A percentile compares a stretch with the other conserved stretches of the same genome.
These are phyloP conservation scores for Mesembrinibis cayennensis DNA, from an alignment of 2,113 vertebrate species.

Conservation along the genomic window DNA sequence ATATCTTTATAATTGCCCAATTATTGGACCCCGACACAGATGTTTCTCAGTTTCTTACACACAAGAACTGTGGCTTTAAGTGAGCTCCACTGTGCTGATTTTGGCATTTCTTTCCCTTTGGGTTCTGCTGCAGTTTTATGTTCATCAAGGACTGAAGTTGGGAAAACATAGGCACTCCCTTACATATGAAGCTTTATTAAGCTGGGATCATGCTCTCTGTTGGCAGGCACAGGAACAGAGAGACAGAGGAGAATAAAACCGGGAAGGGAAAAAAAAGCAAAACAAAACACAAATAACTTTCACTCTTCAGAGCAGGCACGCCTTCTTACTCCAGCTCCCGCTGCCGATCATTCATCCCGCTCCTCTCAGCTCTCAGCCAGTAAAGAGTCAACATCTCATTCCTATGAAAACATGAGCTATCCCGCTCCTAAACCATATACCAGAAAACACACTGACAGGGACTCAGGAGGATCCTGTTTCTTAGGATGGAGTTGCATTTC, in stretches of 20 bases:
- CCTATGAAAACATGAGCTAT: slow-evolving; percentile 15
- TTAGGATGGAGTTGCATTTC: background rate
- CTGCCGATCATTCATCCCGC: slow-evolving; percentile 52
- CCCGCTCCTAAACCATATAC: background rate
- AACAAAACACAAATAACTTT: slow-evolving; percentile 65
- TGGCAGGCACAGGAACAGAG: slow-evolving; percentile 72
- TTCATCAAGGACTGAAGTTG: slow-evolving; percentile 43
- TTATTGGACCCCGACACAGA: background rate
- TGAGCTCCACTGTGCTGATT: background rate
- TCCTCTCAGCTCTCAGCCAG: slow-evolving; percentile 30
- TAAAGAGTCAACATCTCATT: slow-evolving; percentile 30
- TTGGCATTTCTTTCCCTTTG: slow-evolving; percentile 14
- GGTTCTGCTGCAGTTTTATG: slow-evolving; percentile 21
- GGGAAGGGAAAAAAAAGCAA: background rate
- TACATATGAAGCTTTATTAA: slow-evolving; percentile 38
- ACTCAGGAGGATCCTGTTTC: background rate
- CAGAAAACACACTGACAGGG: slow-evolving; percentile 10
- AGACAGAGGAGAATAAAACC: slow-evolving; percentile 42
- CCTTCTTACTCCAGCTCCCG: slow-evolving; percentile 59
- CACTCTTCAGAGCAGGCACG: slow-evolving; percentile 45
- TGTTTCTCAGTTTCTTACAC: background rate
- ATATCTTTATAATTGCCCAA: background rate
- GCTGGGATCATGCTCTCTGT: slow-evolving; percentile 79
- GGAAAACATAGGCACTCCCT: slow-evolving; percentile 65
- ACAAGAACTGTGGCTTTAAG: background rate